phyloP scores from a whole-genome alignment of 1,140 invertebrate species.

The Aphelenchoides avenae region DNA sequence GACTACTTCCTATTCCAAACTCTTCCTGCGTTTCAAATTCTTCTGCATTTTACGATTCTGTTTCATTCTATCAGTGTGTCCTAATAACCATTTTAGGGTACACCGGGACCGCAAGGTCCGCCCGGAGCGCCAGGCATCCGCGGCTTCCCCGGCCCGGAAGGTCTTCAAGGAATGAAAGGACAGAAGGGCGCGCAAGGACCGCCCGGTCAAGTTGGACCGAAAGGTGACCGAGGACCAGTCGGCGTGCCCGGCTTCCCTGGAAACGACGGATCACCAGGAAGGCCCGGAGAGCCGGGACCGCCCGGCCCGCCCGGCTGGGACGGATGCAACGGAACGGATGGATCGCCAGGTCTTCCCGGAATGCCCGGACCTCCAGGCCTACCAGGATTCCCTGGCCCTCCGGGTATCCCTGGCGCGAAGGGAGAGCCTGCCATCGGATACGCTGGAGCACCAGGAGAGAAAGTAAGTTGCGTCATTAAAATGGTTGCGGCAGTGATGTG shows the following conservation, averaged over 20 bases:
- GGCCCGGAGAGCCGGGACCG: slow-evolving; percentile 56
- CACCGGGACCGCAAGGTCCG: slow-evolving; percentile 57
- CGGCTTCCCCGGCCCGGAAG: slow-evolving; percentile 59
- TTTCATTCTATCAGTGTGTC: too few species aligned
- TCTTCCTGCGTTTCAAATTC: too few species aligned
- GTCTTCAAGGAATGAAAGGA: slow-evolving; percentile 52
- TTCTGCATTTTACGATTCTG: too few species aligned
- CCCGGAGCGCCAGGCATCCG: slow-evolving; percentile 50
- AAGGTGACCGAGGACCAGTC: slow-evolving; percentile 52
- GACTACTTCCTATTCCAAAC: too few species aligned
- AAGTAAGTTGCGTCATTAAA: slow-evolving; percentile 33
- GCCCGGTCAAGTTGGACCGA: slow-evolving; percentile 45
- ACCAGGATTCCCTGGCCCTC: slow-evolving; percentile 63
- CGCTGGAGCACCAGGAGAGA: slow-evolving; percentile 57
- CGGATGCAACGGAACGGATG: slow-evolving; percentile 59
- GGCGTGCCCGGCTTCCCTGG: slow-evolving; percentile 57
- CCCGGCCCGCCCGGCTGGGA: slow-evolving; percentile 57
- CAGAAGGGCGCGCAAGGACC: slow-evolving; percentile 49
- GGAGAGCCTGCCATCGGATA: slow-evolving; percentile 58
- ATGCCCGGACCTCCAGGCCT: slow-evolving; percentile 48
- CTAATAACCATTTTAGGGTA: slow-evolving; percentile 53
- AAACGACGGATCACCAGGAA: slow-evolving; percentile 54
- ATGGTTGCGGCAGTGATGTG: too few species aligned
- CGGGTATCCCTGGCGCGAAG: slow-evolving; percentile 54
- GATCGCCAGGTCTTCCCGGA: slow-evolving; percentile 52